A percentile compares a stretch with the other conserved stretches of the same genome.
These are phyloP conservation scores for Epinephelus awoara DNA, from an alignment of 2,797 vertebrate genomes.

Conservation along the genomic window DNA sequence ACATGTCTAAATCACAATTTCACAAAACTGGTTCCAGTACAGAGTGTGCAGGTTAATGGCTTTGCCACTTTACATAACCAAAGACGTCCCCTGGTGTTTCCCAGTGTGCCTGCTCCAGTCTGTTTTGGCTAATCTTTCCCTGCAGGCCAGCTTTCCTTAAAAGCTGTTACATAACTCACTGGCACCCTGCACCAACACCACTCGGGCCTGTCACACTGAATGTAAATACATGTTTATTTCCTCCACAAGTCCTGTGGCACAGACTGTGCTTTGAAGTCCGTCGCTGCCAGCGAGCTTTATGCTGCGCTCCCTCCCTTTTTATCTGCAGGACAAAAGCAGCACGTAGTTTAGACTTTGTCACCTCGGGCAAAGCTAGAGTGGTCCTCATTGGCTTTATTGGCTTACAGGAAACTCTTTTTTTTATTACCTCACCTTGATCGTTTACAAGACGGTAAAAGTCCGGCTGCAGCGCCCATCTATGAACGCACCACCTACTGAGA, in stretches of 20 bases:
- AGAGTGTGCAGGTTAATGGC: slow-evolving; percentile 16
- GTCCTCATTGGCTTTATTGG: slow-evolving; percentile 81
- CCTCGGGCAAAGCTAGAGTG: slow-evolving; percentile 54
- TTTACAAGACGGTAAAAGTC: slow-evolving; percentile 83
- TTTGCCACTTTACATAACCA: slow-evolving; percentile 51
- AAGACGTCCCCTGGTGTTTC: slow-evolving; percentile 40
- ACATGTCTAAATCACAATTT: background rate
- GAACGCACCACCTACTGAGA: slow-evolving; percentile 77
- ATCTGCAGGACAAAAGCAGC: slow-evolving; percentile 52
- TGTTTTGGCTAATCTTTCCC: slow-evolving; percentile 62
- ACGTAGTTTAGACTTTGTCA: slow-evolving; percentile 46
- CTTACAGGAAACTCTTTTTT: slow-evolving; percentile 83
- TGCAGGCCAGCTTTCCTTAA: slow-evolving; percentile 55
- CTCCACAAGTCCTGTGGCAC: slow-evolving; percentile 41
- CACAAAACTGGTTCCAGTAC: background rate
- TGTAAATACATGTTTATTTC: slow-evolving; percentile 64
- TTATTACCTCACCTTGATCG: slow-evolving; percentile 82
- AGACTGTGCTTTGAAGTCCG: slow-evolving; percentile 66
- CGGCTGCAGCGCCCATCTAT: slow-evolving; percentile 66
- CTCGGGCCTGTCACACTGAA: slow-evolving; percentile 50
- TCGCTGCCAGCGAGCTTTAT: slow-evolving; percentile 13
- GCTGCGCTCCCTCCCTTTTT: slow-evolving; percentile 18
- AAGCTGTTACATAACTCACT: slow-evolving; percentile 67
- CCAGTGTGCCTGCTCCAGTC: slow-evolving; percentile 32
- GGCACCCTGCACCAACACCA: slow-evolving; percentile 52